Evolutionary conservation across 2,113 vertebrate genomes (phyloP).

Genomic region (Caretta caretta): DNA sequence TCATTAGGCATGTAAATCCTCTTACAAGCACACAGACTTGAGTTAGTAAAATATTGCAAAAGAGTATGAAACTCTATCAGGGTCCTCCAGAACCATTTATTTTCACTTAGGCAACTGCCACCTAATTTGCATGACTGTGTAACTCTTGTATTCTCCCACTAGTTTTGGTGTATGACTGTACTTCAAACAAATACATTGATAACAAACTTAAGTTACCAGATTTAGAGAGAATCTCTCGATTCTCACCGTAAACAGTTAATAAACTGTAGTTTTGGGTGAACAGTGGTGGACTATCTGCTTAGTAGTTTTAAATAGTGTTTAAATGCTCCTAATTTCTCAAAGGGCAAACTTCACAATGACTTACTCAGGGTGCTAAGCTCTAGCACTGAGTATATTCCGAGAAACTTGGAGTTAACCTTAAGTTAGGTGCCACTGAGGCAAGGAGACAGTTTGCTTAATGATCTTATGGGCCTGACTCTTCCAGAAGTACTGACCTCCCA

Average conservation of each 20-base stretch:
- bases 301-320: not conserved
- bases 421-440: accelerated
- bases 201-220: too few species aligned
- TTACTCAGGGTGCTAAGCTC: not conserved
- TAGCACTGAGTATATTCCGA: not conserved
- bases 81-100: not conserved
- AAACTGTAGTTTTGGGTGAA: not conserved
- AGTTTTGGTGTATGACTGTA: not conserved
- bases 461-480: not conserved
- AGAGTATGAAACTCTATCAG: not conserved
- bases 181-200: not conserved
- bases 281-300: not conserved
- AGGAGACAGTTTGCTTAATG: not conserved
- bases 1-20: not conserved
- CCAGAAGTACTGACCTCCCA: not conserved
- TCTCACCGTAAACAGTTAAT: not conserved
- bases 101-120: not conserved
- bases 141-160: not conserved
- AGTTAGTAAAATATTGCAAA: not conserved
- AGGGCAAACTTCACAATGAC: not conserved
- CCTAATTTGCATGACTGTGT: not conserved
- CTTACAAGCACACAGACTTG: not conserved
- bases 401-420: not conserved
- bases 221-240: not conserved
- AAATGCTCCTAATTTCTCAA: not conserved